Evolutionary conservation across 2,888 invertebrate genomes (phyloP), one percentile per base, ranked within the genome.

Genomic region (Gryllus longicercus): DNA sequence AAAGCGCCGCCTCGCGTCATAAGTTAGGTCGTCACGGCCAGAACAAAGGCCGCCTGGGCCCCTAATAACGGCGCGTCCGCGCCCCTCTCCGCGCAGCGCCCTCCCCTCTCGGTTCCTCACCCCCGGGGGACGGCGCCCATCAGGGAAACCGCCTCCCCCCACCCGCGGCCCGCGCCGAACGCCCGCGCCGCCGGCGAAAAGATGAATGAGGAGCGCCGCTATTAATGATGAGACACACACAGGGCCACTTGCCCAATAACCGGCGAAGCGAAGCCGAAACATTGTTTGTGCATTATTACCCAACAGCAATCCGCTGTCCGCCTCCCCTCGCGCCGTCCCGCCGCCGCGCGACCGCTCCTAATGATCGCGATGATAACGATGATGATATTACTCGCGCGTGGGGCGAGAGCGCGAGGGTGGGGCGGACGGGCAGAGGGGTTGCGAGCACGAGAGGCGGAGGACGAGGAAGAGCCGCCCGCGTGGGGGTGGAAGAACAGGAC

Each of bases 281-380:
- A 79, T 75, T 51, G 76, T 75, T 79, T 79, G 50, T 79, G 79
- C 79, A 79, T 79, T 79, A 79, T 79, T 63, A 63, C 63, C 63
- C 63, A 63, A 63, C 63, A 63, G 63, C 63, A n/a, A 63, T 63
- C 63, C 63, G 63, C 63, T 63, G 38, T 38, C 38, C 63, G 14
- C 16, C 63, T 63, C 63, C 63, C 63, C 63, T 8, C n/a, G 14
- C 16, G 63, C n/a, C 16, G 63, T 11, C 38, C 63, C 63, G 63
- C 63, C n/a, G 14, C n/a, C 63, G 16, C 63, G 14, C 1, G 63
- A 14, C 63, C 14, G n/a, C 14, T 63, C 63, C 63, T 63, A 63
- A 63, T n/a, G 63, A 63, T 63, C 16, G 63, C n/a, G 63, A 63
- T 63, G 63, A 63, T 63, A 63, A 63, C 63, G n/a, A 3, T 63